Percentiles rank a stretch among this genome's conserved stretches.
Conservation (phyloP, 2,113 vertebrate species). For the Nothoprocta perdicaria region DNA sequence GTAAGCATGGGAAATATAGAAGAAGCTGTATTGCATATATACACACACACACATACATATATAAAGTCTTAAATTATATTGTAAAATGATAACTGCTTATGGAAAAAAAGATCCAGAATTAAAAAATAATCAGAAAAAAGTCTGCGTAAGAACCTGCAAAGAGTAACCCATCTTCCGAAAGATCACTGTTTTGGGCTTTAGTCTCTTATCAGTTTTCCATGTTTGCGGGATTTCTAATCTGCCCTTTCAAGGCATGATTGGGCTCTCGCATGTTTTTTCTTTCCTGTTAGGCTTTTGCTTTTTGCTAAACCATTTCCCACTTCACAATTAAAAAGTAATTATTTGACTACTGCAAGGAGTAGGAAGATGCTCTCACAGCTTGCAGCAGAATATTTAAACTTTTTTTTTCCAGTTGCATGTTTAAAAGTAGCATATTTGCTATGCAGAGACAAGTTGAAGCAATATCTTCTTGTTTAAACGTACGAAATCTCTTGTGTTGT, state of each 20-base stretch:
- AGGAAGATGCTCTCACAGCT: neutral
- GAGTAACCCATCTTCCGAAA: neutral
- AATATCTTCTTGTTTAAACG: neutral
- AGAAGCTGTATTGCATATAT: neutral
- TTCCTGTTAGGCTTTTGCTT: neutral
- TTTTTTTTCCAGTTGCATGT: neutral
- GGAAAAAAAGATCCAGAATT: neutral
- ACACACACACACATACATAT: neutral
- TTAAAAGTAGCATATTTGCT: neutral
- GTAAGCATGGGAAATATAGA: neutral
- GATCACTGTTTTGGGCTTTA: neutral
- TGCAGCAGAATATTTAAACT: slow-evolving; percentile 9
- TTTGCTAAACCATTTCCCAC: neutral
- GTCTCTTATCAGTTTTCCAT: neutral
- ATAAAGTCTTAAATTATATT: rapidly evolving
- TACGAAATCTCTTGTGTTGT: neutral
- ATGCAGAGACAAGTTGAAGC: neutral
- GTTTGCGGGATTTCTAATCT: neutral
- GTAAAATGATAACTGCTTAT: neutral
- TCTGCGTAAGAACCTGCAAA: neutral
- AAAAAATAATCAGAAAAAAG: neutral
- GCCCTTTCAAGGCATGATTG: neutral
- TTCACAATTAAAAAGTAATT: slow-evolving; percentile 29
- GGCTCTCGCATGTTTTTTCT: neutral
- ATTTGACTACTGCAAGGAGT: neutral